Evolutionary conservation across 2,888 invertebrate genomes (phyloP), one percentile per base, ranked within the genome.

Genomic region (Dorcus hopei): DNA sequence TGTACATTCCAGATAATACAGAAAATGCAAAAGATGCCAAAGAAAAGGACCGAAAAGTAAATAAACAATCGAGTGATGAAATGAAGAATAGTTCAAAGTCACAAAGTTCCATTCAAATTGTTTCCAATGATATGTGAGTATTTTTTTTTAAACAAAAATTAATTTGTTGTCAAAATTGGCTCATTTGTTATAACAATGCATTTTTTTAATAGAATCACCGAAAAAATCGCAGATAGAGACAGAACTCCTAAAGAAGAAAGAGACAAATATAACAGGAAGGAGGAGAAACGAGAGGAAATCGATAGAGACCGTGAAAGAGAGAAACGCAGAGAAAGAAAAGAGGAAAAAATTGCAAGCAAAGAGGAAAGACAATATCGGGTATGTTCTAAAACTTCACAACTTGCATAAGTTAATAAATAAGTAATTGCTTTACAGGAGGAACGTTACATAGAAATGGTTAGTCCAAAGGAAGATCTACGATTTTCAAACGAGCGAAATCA

Each of bases 241-340:
- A 73, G 81, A 75, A 59, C 68, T 55, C 61, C 69, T 52, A 77
- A 75, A 65, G 74, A 77, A 1, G 82, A 82, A 55, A 58, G 64
- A 50, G 59, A 61, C 6, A 59, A 61, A 43, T 56, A 59, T 19
- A 62, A 72, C 3, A 80, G 81, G 66, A 82, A 82, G 65, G 85
- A 85, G 16, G 83, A 83, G 55, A 74, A 79, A 58, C 79, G 81
- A 58, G 80, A 82, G 8, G 83, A 82, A 33, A 59, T 68, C 8
- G 72, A 75, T 33, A 85, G 84, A 71, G 84, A 79, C 66, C 84
- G 87, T 70, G 88, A 87, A 67, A 82, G 86, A 65, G 81, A 81
- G 39, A 80, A 82, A 76, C 79, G 77, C 62, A 81, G 84, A 73
- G 83, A 86, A 47, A 79, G 82, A 67, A 84, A 85, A 57, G 79